Base-by-base conservation (phyloP, 64 coral and sea anemone species). In the Montipora sp. region DNA sequence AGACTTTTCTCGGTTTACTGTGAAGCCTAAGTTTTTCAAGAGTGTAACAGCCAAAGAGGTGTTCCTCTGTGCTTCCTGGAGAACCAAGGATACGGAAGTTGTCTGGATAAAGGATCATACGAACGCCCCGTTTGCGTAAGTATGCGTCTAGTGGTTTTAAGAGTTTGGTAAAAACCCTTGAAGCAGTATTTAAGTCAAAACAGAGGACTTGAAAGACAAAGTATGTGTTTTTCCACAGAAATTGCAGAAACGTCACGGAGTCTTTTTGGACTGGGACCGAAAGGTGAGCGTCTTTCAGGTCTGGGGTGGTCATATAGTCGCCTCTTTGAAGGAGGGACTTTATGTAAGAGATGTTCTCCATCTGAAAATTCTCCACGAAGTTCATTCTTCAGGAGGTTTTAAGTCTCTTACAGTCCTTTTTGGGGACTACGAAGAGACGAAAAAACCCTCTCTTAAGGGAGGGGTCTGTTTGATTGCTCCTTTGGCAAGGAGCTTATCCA, bases 211-310 rank as follows among this genome's bases (percentile, higher is more conserved):
- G 68, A 51, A 92, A 76, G 12, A 3, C 19, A 53, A 67, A 92
- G 43, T 3, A 21, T n/a, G 1, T 69, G 73, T 87, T 51, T 51
- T 79, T 87, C 91, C 91, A 93, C 43, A 4, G 21, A 22, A 87
- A 90, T 12, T 46, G 47, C 7, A 90, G 73, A 59, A 24, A 63
- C 44, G 63, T 77, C 55, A 51, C 67, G 16, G 10, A 61, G 10
- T 45, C 5, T 14, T 81, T 21, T 0, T 60, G 70, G 13, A 95
- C 74, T 0, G 89, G 88, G 13, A 91, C 22, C 44, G 87, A 59
- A 3, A 95, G 49, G 27, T 95, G 91, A 12, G 93, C 88, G 59
- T 95, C 89, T 46, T 95, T 95, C n/a, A 95, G 23, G 48, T 95
- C 89, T 16, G 91, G 44, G 50, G 57, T 91, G 4, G 73, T 80